Base-by-base conservation (phyloP, 2,797 vertebrate genomes). In the Lepus oiostolus region DNA sequence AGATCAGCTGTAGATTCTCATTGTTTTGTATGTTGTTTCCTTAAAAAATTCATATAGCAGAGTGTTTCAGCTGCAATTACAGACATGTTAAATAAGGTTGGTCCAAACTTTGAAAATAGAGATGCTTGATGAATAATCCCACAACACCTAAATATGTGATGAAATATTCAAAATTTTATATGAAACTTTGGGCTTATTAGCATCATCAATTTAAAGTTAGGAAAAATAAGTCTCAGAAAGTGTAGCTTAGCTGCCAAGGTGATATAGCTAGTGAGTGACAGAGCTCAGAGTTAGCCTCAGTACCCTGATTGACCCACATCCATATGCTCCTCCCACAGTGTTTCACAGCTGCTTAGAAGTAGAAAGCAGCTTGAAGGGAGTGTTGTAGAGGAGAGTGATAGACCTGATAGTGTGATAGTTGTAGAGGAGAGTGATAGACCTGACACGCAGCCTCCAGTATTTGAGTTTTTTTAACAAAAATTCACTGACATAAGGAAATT, bases 51-150 rank as follows among this genome's bases (percentile, higher is more conserved):
- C 62, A 38, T 75, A 42, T 88, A 76, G 80, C 35, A 71, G 50
- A 32, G 19, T 30, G 94, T 95, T 95, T 91, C 24, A 54, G 30
- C 35, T 89, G 62, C 32, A 65, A 2, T 90, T 91, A 77, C 9
- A 93, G 30, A 67, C 8, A 17, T 81, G 28, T 68, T 75, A 38
- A 72, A 38, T 85, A 62, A 68, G 50, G 19, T 77, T 90, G 13
- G 14, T 50, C 71, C 60, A 24, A 63, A 52, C 30, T 95, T 92
- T 87, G 79, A 94, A 96, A 91, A 13, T 52, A 92, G 65, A 91
- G 50, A 65, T 70, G 26, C 71, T 83, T 88, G 42, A 12, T 62
- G 14, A 85, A 70, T 75, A 60, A 47, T 84, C 38, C 42, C 60
- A 85, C 13, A 92, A 30, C n/a, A 30, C 7, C 11, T 50, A 77